Conservation (phyloP, 1,140 invertebrate species). For the Euborellia annulipes region DNA sequence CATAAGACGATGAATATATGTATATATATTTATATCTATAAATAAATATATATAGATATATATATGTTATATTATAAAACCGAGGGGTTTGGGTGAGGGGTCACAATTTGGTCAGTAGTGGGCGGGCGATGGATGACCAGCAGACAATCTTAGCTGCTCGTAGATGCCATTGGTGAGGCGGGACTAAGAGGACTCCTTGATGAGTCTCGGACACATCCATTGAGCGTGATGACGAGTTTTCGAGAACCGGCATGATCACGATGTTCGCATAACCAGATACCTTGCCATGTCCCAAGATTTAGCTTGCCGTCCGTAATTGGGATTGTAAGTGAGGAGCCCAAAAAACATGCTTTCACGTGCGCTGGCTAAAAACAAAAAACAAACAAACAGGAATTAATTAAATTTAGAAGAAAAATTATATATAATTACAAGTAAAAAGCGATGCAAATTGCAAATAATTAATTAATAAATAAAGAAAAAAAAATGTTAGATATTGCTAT, state of each 20-base stretch:
- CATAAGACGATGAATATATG: constrained; percentile 9
- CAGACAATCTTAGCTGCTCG: constrained; percentile 56
- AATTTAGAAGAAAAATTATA: no score
- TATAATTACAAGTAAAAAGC: constrained; percentile 2
- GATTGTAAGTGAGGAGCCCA: constrained; percentile 87
- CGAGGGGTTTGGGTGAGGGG: no score
- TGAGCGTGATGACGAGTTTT: constrained; percentile 80
- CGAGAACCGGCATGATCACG: constrained; percentile 85
- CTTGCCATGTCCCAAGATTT: constrained; percentile 92
- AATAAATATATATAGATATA: constrained; percentile 6
- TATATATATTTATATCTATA: constrained; percentile 8
- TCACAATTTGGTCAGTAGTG: neutral
- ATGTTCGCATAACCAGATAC: constrained; percentile 95
- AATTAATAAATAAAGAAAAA: no score
- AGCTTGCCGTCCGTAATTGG: constrained; percentile 91
- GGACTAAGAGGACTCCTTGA: constrained; percentile 67
- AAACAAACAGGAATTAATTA: constrained; percentile 2
- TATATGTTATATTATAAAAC: constrained; percentile 6
- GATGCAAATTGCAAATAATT: constrained; percentile 7
- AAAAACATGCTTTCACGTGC: constrained; percentile 90
- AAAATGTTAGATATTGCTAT: no score
- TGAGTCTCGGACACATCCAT: constrained; percentile 69
- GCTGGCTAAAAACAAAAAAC: constrained; percentile 65
- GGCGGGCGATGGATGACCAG: neutral
- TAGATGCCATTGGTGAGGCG: constrained; percentile 67